These are phyloP conservation scores for Phortica okadai DNA, from an alignment of 2,888 invertebrate species.

Conservation along the genomic window DNA sequence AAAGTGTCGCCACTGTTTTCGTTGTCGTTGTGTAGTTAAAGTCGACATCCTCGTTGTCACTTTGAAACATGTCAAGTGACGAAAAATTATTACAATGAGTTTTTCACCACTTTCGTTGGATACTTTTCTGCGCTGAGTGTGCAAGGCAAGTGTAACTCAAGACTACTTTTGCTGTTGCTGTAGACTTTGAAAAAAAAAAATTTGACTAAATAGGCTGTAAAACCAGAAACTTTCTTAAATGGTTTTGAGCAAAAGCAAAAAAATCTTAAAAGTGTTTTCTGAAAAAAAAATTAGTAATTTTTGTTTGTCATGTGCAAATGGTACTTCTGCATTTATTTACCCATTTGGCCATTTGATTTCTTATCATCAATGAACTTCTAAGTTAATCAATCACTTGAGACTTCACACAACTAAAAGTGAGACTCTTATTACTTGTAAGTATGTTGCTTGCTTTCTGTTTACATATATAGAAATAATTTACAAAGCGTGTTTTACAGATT, in stretches of 20 bases:
- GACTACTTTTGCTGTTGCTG: background rate
- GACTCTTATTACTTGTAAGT: too few species aligned
- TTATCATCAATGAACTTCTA: too few species aligned
- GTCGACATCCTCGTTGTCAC: slow-evolving; percentile 56
- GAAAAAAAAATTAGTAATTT: background rate
- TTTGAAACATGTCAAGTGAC: slow-evolving; percentile 30
- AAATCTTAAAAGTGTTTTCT: background rate
- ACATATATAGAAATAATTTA: too few species aligned
- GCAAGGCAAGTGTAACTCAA: background rate
- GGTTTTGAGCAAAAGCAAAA: background rate
- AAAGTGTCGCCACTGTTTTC: slow-evolving; percentile 67
- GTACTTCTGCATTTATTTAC: too few species aligned
- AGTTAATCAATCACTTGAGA: too few species aligned
- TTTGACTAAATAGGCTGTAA: background rate
- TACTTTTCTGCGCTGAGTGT: background rate
- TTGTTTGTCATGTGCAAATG: too few species aligned
- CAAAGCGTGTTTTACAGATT: too few species aligned
- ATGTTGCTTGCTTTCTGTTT: too few species aligned
- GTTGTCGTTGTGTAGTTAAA: slow-evolving; percentile 53
- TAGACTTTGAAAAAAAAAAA: background rate
- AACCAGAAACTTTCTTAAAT: background rate
- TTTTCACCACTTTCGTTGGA: slow-evolving; percentile 17
- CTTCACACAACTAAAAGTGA: too few species aligned
- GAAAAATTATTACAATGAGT: slow-evolving; percentile 34
- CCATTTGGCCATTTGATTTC: too few species aligned